Conservation (phyloP, 2,113 vertebrate genomes). For the Malurus elegans region DNA sequence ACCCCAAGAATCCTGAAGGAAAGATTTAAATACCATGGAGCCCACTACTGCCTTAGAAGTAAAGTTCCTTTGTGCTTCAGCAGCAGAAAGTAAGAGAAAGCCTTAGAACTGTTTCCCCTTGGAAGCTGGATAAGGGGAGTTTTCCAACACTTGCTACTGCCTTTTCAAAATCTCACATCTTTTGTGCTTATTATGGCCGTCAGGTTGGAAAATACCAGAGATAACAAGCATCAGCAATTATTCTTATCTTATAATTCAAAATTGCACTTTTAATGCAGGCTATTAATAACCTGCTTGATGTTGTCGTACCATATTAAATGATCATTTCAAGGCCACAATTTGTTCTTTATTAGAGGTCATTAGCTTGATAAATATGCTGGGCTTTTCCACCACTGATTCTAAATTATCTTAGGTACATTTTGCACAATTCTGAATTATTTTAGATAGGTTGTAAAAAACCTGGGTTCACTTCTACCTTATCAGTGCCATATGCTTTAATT, state of each 20-base stretch:
- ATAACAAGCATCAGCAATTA: constrained; percentile 34
- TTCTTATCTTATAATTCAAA: constrained; percentile 35
- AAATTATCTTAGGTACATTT: background rate
- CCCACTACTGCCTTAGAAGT: background rate
- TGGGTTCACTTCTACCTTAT: background rate
- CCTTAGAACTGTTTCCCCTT: background rate
- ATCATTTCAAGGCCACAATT: background rate
- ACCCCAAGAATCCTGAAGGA: background rate
- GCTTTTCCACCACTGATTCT: background rate
- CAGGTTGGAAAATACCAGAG: background rate
- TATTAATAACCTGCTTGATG: constrained; percentile 30
- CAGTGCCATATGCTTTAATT: background rate
- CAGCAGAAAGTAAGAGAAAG: background rate
- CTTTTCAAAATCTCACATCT: background rate
- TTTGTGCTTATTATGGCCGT: background rate
- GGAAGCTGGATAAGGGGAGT: background rate
- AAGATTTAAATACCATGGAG: background rate
- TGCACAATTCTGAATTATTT: background rate
- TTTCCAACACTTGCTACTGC: background rate
- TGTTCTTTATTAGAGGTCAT: constrained; percentile 10
- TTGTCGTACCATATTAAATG: background rate
- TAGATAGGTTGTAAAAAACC: background rate
- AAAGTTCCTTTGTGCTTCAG: constrained; percentile 1
- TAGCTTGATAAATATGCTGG: background rate
- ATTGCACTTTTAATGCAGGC: background rate